A percentile compares a stretch with the other conserved stretches of the same genome.
Evolutionary conservation across 2,888 invertebrate genomes (phyloP).

Genomic region (Nowickia ferox): DNA sequence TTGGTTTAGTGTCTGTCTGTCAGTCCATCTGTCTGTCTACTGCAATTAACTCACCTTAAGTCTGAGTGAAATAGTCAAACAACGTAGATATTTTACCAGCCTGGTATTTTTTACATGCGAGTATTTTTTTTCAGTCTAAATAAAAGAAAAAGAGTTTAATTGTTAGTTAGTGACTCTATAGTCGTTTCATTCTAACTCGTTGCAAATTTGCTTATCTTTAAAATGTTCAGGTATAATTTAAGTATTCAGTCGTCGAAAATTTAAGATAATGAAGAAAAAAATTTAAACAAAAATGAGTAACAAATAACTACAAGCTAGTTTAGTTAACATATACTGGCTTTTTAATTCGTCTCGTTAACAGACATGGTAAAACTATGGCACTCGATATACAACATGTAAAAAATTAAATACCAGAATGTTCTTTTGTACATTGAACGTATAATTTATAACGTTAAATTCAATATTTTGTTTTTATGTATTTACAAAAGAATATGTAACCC

Average conservation of each 20-base stretch:
- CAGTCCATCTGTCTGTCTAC: conserved; percentile 31
- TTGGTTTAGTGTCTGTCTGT: conserved; percentile 7
- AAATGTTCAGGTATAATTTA: conserved; percentile 51
- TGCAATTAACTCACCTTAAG: conserved; percentile 68
- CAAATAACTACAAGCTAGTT: conserved; percentile 68
- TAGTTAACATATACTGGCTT: conserved; percentile 62
- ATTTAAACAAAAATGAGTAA: conserved; percentile 50
- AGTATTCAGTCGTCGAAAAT: conserved; percentile 51
- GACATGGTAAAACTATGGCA: conserved; percentile 41
- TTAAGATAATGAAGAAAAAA: conserved; percentile 29
- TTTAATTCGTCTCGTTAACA: conserved; percentile 29
- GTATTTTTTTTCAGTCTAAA: conserved; percentile 11
- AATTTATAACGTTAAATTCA: too few relatives aligned
- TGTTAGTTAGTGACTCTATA: conserved; percentile 37
- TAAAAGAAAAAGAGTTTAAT: conserved; percentile 52
- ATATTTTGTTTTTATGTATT: too few relatives aligned
- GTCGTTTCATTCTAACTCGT: conserved; percentile 62
- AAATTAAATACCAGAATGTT: background rate
- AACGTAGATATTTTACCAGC: conserved; percentile 57
- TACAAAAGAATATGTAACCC: too few relatives aligned
- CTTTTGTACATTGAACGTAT: too few relatives aligned
- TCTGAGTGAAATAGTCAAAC: conserved; percentile 66
- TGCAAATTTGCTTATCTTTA: conserved; percentile 20
- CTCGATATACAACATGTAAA: background rate
- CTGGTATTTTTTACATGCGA: conserved; percentile 22